phyloP scores from a whole-genome alignment of 2,797 vertebrate species.

The Macropus fuliginosus region DNA sequence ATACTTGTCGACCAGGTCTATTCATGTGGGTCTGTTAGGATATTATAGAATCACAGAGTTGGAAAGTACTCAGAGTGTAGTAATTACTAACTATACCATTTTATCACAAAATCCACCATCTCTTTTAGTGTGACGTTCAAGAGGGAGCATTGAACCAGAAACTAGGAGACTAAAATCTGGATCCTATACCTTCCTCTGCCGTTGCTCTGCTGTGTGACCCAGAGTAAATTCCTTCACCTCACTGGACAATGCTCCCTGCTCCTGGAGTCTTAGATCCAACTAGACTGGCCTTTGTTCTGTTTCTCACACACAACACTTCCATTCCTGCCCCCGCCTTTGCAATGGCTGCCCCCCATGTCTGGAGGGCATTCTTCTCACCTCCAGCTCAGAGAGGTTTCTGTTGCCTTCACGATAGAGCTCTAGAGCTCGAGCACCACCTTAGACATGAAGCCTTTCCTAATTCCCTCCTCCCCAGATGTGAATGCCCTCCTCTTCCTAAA shows the following conservation, averaged over 20 bases:
- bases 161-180: neutral
- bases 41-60: neutral
- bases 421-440: too few relatives aligned
- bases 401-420: too few relatives aligned
- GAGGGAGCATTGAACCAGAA: neutral
- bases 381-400: too few relatives aligned
- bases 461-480: too few relatives aligned
- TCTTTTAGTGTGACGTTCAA: neutral
- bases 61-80: neutral
- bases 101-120: neutral
- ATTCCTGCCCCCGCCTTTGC: too few relatives aligned
- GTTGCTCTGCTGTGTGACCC: neutral
- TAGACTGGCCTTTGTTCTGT: too few relatives aligned
- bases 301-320: too few relatives aligned
- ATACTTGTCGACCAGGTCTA: neutral
- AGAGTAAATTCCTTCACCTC: neutral
- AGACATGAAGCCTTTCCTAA: too few relatives aligned
- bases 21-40: neutral
- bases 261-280: too few relatives aligned
- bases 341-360: too few relatives aligned
- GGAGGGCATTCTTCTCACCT: too few relatives aligned
- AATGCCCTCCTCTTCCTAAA: too few relatives aligned
- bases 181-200: neutral
- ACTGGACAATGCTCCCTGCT: neutral
- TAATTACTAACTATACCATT: neutral